phyloP scores from a whole-genome alignment of 2,888 invertebrate species.

The Amblyjoppa fuscipennis region DNA sequence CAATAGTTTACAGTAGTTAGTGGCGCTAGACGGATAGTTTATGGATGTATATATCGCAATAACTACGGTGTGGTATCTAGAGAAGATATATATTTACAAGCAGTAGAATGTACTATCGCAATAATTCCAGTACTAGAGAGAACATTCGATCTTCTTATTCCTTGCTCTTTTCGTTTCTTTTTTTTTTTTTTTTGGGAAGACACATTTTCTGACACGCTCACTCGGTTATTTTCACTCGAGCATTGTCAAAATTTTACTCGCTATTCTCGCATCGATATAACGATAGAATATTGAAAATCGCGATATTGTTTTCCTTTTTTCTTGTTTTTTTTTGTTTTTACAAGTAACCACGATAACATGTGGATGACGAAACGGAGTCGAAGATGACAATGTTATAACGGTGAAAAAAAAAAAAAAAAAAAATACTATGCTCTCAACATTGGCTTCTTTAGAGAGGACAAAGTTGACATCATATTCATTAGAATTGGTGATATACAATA shows the following conservation, averaged over 20 bases:
- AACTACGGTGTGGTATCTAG: slow-evolving; percentile 77
- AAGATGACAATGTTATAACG: slow-evolving; percentile 60
- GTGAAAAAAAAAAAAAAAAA: neutral
- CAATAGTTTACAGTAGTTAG: slow-evolving; percentile 78
- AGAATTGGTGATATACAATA: slow-evolving; percentile 33
- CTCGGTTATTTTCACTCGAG: slow-evolving; percentile 25
- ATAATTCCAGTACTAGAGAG: slow-evolving; percentile 69
- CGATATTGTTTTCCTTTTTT: slow-evolving; percentile 42
- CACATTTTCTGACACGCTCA: slow-evolving; percentile 92
- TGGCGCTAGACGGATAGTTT: slow-evolving; percentile 77
- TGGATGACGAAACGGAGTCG: slow-evolving; percentile 81
- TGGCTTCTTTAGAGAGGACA: slow-evolving; percentile 35
- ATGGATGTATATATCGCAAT: slow-evolving; percentile 75
- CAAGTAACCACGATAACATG: slow-evolving; percentile 79
- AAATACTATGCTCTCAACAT: slow-evolving; percentile 44
- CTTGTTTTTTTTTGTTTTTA: slow-evolving; percentile 20
- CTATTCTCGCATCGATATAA: slow-evolving; percentile 28
- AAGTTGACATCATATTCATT: slow-evolving; percentile 26
- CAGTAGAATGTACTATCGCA: slow-evolving; percentile 81
- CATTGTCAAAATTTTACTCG: slow-evolving; percentile 59
- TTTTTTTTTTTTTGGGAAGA: slow-evolving; percentile 88
- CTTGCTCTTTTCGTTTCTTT: slow-evolving; percentile 16
- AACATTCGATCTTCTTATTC: slow-evolving; percentile 73
- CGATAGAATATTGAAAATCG: slow-evolving; percentile 39
- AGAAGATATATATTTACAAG: slow-evolving; percentile 82